phyloP scores from a whole-genome alignment of 2,797 vertebrate species.

The Micrastur ruficollis region DNA sequence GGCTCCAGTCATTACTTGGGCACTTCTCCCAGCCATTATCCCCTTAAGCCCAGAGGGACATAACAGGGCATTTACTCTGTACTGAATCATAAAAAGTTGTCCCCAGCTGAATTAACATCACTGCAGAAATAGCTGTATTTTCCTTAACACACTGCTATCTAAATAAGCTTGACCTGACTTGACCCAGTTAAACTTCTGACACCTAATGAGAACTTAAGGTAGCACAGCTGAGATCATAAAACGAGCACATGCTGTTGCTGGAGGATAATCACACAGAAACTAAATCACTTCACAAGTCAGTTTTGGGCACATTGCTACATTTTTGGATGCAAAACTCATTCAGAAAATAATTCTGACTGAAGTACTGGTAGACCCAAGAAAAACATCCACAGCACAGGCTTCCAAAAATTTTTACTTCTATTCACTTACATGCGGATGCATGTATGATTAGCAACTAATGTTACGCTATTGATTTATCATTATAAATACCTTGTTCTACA shows the following conservation, averaged over 20 bases:
- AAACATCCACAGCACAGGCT: constrained; percentile 1
- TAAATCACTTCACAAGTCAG: constrained; percentile 40
- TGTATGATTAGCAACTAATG: not conserved
- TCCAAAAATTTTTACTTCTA: constrained; percentile 10
- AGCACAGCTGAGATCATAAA: constrained; percentile 52
- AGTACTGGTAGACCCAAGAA: not conserved
- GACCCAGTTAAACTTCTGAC: constrained; percentile 44
- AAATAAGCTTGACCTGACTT: constrained; percentile 38
- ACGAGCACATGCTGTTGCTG: constrained; percentile 14
- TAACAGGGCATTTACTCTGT: not conserved
- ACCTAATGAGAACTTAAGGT: constrained; percentile 37
- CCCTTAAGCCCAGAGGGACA: not conserved
- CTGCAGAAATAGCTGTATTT: not conserved
- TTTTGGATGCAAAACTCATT: constrained; percentile 57
- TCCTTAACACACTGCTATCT: not conserved
- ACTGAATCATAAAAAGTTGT: not conserved
- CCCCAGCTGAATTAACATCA: not conserved
- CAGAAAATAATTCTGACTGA: constrained; percentile 51
- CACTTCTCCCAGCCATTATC: not conserved
- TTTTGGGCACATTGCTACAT: constrained; percentile 34
- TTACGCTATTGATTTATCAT: not conserved
- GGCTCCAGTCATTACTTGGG: not conserved
- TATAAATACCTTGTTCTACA: not conserved
- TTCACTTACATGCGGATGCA: not conserved
- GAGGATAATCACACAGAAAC: constrained; percentile 50